Evolutionary conservation across 2,888 invertebrate genomes (phyloP).

Genomic region (Lochmaea capreae): DNA sequence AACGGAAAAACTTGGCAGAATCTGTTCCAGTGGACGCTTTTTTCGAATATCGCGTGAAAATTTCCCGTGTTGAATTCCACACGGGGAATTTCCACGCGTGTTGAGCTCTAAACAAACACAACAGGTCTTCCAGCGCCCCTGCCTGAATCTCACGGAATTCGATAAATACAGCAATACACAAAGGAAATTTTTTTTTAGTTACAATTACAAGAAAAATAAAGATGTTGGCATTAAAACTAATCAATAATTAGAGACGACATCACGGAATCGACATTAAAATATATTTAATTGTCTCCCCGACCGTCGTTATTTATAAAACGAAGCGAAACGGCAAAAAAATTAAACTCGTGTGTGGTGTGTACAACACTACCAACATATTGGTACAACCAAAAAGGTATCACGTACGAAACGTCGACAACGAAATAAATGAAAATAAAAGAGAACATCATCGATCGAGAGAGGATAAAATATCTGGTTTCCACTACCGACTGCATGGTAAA

Average conservation of each 20-base stretch:
- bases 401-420: neutral
- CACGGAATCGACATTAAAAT: neutral
- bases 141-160: no score
- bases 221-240: neutral
- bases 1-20: no score
- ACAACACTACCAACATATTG: neutral
- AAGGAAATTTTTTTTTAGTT: neutral
- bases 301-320: neutral
- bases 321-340: neutral
- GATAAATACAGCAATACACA: no score
- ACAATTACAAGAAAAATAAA: neutral
- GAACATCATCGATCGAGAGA: neutral
- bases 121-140: no score
- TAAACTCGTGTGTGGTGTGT: slow-evolving; percentile 11
- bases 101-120: no score
- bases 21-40: no score
- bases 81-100: no score
- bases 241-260: no score
- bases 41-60: no score
- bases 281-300: neutral
- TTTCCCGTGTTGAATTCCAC: no score
- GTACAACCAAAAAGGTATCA: slow-evolving; percentile 15
- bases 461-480: slow-evolving; percentile 4
- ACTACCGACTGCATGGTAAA: neutral
- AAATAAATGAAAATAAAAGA: slow-evolving; percentile 7